These are phyloP conservation scores for Simalia tracyae DNA, from an alignment of 2,797 vertebrate genomes.

Conservation along the genomic window DNA sequence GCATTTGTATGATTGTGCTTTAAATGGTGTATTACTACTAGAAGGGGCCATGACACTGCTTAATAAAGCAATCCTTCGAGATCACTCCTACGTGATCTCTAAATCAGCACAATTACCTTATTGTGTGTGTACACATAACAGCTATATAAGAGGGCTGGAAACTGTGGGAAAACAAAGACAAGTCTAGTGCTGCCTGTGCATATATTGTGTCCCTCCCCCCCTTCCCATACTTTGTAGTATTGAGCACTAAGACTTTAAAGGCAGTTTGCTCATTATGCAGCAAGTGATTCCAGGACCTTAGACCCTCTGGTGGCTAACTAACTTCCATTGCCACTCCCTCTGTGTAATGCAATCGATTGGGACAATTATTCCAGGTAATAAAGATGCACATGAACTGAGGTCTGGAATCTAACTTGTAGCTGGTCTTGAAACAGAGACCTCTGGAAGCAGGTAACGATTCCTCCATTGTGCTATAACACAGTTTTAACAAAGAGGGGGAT, in stretches of 20 bases:
- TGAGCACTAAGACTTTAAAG: not conserved
- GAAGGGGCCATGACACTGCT: not conserved
- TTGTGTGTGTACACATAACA: not conserved
- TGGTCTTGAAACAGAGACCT: not conserved
- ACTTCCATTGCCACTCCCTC: not conserved
- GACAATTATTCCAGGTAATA: not conserved
- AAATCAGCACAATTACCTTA: not conserved
- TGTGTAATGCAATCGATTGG: not conserved
- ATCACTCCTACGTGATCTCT: not conserved
- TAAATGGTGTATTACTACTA: not conserved
- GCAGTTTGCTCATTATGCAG: not conserved
- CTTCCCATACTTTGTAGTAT: not conserved
- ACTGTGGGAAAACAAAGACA: not conserved
- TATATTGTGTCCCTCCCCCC: not conserved
- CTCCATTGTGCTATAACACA: not conserved
- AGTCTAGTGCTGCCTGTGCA: not conserved
- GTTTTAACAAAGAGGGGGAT: not conserved
- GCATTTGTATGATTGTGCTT: not conserved
- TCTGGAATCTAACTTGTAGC: not conserved
- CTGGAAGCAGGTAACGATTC: not conserved
- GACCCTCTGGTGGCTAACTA: not conserved
- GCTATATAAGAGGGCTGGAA: not conserved
- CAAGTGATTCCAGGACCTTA: too few species aligned
- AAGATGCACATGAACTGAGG: not conserved
- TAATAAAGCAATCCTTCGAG: not conserved